Evolutionary conservation across 2,113 vertebrate genomes (phyloP), one percentile per base, ranked within the genome.

Genomic region (Eurystomus gularis): DNA sequence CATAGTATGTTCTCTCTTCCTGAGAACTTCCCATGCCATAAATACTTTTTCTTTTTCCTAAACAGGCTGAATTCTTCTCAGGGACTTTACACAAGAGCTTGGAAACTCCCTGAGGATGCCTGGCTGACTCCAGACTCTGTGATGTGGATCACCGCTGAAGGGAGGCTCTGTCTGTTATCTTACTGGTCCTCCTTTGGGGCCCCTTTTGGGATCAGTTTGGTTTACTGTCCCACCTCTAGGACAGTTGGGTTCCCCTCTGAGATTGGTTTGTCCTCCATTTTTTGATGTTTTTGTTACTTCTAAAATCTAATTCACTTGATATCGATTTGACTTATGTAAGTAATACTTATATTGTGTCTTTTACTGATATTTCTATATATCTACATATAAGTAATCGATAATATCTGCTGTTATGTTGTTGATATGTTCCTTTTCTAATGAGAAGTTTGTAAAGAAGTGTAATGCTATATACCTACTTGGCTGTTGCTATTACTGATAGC

Each of bases 101-200:
- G 65, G 15, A 37, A 20, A 42, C 21, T 78, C 21, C 49, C 42
- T 1, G 1, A 17, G 42, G 49, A 49, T 37, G 49, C 9, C 13
- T 1, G 1, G 11, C 48, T 49, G 42, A 49, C 25, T 57, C 42
- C 65, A 55, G 35, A 26, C 17, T 48, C 24, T 12, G 11, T 51
- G 28, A 48, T 1, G 0, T 0, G 0, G 57, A 33, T 26, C 42
- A 49, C 9, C 14, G 37, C 40, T 84, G 57, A 71, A 49, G 31
- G 31, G 11, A 71, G 14, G 7, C 21, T 77, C 31, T 64, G 11
- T 40, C 25, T 55, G n/a, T 62, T 35, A 19, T 33, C 40, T 78
- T 78, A 26, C 10, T 20, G 17, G 21, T 15, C 21, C 31, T 6
- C 6, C 28, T 66, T 42, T 23, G 20, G 21, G 11, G 5, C 5